Evolutionary conservation across 1,140 invertebrate species (phyloP).

Genomic region (Himalopsyche phryganea): DNA sequence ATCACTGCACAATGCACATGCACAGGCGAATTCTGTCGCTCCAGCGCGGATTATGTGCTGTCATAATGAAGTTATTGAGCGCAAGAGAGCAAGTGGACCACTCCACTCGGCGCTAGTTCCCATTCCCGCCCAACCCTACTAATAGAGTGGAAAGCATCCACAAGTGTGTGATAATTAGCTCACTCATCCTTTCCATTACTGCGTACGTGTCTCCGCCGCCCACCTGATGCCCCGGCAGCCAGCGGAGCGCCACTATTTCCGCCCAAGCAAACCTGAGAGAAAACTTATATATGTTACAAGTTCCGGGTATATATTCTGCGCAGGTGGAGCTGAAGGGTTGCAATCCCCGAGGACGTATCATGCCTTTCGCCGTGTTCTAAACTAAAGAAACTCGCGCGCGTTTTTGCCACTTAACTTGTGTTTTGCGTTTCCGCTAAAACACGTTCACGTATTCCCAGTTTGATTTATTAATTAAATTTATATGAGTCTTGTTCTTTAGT

Average conservation of each 20-base stretch:
- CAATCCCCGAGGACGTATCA: not conserved
- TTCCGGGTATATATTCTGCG: not conserved
- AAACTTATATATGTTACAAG: not conserved
- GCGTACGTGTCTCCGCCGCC: conserved; percentile 6
- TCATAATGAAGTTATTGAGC: not conserved
- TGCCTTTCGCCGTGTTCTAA: not conserved
- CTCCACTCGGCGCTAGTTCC: not conserved
- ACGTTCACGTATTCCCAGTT: too few species aligned
- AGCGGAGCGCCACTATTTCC: not conserved
- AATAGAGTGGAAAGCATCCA: conserved; percentile 17
- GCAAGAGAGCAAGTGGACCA: not conserved
- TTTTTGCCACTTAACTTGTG: not conserved
- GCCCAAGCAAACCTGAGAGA: too few species aligned
- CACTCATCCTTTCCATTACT: conserved; percentile 15
- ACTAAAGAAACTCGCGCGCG: not conserved
- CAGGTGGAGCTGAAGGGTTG: not conserved
- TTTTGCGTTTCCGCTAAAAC: not conserved
- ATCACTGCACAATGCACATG: too few species aligned
- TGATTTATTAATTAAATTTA: too few species aligned
- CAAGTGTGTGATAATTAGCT: conserved; percentile 13
- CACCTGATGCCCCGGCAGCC: conserved; percentile 6
- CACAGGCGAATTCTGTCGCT: too few species aligned
- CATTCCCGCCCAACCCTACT: not conserved
- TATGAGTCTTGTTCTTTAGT: too few species aligned
- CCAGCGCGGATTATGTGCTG: too few species aligned